A percentile compares a stretch with the other conserved stretches of the same genome.
phyloP scores from a whole-genome alignment of 2,888 invertebrate species.

The Nineta flava region DNA sequence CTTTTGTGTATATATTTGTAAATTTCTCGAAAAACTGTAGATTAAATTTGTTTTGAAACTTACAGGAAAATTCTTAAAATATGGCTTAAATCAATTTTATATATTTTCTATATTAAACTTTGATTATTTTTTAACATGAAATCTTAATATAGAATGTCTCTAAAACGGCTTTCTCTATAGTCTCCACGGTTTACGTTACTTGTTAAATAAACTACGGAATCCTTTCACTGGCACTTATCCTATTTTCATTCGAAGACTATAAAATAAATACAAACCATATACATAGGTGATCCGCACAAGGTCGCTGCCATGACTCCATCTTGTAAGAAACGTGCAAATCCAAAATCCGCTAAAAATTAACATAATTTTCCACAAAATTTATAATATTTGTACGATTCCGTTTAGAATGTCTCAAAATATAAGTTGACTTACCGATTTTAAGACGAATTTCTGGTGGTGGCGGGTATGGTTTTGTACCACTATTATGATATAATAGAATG shows the following conservation, averaged over 20 bases:
- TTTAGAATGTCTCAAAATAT: neutral
- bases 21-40: no score
- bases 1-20: no score
- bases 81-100: no score
- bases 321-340: slow-evolving; percentile 94
- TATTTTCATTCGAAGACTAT: neutral
- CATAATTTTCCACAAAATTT: neutral
- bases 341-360: slow-evolving; percentile 83
- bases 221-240: no score
- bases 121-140: no score
- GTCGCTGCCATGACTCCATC: slow-evolving; percentile 99
- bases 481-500: slow-evolving; percentile 84
- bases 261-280: slow-evolving; percentile 57
- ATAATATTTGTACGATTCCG: neutral
- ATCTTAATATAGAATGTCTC: no score
- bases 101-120: no score
- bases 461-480: slow-evolving; percentile 45
- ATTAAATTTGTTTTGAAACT: no score
- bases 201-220: no score
- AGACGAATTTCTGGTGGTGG: slow-evolving; percentile 72
- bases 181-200: no score
- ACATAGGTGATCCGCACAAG: slow-evolving; percentile 98
- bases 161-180: no score
- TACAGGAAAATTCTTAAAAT: no score
- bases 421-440: slow-evolving; percentile 60